Evolutionary conservation across 1,140 invertebrate species (phyloP).

Genomic region (Heliothis subflexa): DNA sequence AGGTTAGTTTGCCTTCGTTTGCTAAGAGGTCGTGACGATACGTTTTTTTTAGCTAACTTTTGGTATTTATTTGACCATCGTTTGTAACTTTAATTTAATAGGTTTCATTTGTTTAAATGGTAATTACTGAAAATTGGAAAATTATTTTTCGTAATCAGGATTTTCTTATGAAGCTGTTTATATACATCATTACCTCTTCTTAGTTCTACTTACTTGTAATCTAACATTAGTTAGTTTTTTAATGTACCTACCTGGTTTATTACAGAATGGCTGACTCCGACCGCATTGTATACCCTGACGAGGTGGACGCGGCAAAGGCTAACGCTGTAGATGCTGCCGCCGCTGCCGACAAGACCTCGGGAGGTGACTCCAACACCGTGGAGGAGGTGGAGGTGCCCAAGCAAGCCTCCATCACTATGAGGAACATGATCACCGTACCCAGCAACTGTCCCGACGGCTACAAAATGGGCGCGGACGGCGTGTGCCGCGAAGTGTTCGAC

Average conservation of each 20-base stretch:
- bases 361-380: slow-evolving; percentile 54
- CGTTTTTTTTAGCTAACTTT: slow-evolving; percentile 6
- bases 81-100: too few species aligned
- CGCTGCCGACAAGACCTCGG: slow-evolving; percentile 51
- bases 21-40: slow-evolving; percentile 7
- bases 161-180: too few species aligned
- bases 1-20: neutral
- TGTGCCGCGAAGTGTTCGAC: slow-evolving; percentile 74
- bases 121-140: too few species aligned
- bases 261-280: slow-evolving; percentile 72
- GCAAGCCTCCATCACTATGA: slow-evolving; percentile 19
- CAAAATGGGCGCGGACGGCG: slow-evolving; percentile 67
- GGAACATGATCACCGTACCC: slow-evolving; percentile 70
- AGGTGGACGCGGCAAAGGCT: slow-evolving; percentile 60
- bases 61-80: neutral
- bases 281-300: slow-evolving; percentile 70
- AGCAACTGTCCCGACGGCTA: slow-evolving; percentile 73
- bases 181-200: too few species aligned
- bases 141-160: too few species aligned
- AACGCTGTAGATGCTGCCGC: slow-evolving; percentile 28
- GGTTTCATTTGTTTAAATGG: too few species aligned
- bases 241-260: slow-evolving; percentile 14
- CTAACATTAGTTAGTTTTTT: neutral
- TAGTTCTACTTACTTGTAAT: too few species aligned
- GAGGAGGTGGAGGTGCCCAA: slow-evolving; percentile 53